phyloP scores from a whole-genome alignment of 1,140 invertebrate species.

The Myzus persicae region DNA sequence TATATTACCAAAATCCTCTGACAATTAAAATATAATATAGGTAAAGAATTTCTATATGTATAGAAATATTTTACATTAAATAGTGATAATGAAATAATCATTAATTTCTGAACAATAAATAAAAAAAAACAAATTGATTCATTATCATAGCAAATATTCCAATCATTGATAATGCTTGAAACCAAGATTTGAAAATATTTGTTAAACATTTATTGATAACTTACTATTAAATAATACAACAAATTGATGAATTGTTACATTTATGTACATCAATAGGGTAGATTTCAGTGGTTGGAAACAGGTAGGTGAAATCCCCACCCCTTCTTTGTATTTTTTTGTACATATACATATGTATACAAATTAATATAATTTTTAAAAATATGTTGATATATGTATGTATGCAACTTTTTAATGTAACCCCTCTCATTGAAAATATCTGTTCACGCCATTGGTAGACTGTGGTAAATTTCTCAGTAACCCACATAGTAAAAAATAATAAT shows the following conservation, averaged over 20 bases:
- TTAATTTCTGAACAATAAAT: not conserved
- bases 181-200: not conserved
- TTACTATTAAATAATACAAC: not conserved
- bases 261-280: too few species aligned
- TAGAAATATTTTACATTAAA: not conserved
- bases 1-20: not conserved
- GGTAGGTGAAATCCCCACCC: too few species aligned
- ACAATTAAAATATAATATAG: not conserved
- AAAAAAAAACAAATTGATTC: not conserved
- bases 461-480: too few species aligned
- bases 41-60: not conserved
- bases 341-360: too few species aligned
- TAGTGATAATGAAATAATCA: not conserved
- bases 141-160: not conserved
- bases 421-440: too few species aligned
- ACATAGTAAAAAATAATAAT: too few species aligned
- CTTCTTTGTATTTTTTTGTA: too few species aligned
- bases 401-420: too few species aligned
- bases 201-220: not conserved
- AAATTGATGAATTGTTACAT: not conserved
- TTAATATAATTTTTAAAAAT: too few species aligned
- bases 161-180: not conserved
- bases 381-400: too few species aligned
- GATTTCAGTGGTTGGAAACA: too few species aligned
- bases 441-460: too few species aligned